Conservation (phyloP, 2,888 invertebrate species). For the Stenchaetothrips biformis region DNA sequence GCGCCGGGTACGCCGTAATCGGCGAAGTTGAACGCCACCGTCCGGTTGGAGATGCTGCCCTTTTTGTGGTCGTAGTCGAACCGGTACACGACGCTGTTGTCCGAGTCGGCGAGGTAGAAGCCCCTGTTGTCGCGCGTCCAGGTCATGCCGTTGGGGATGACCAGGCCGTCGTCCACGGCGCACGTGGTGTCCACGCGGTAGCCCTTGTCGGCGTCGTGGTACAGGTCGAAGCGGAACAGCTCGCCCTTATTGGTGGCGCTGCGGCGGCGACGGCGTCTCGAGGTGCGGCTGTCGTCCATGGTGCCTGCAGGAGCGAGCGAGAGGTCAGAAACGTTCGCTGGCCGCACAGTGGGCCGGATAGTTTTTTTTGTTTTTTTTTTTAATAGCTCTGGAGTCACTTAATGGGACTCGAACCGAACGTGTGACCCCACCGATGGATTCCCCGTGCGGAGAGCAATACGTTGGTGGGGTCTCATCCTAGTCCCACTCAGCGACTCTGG, state of each 20-base stretch:
- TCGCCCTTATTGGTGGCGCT: background rate
- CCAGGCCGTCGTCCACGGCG: background rate
- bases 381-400: too few species aligned
- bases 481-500: too few species aligned
- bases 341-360: too few species aligned
- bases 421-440: too few species aligned
- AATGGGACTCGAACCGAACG: too few species aligned
- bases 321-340: too few species aligned
- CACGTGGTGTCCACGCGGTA: background rate
- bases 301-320: background rate
- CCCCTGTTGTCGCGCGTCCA: background rate
- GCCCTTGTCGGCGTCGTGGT: background rate
- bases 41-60: background rate
- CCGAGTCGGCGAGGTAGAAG: constrained; percentile 4
- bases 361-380: too few species aligned
- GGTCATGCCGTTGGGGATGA: background rate
- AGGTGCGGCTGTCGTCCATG: constrained; percentile 2
- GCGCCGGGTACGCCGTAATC: background rate
- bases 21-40: background rate
- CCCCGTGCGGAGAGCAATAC: too few species aligned
- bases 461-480: too few species aligned
- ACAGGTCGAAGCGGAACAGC: background rate
- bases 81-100: background rate
- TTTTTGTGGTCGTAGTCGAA: background rate
- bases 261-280: background rate